Percentiles rank a stretch among this genome's conserved stretches.
Conservation (phyloP, 2,113 vertebrate species). For the Mus pahari region DNA sequence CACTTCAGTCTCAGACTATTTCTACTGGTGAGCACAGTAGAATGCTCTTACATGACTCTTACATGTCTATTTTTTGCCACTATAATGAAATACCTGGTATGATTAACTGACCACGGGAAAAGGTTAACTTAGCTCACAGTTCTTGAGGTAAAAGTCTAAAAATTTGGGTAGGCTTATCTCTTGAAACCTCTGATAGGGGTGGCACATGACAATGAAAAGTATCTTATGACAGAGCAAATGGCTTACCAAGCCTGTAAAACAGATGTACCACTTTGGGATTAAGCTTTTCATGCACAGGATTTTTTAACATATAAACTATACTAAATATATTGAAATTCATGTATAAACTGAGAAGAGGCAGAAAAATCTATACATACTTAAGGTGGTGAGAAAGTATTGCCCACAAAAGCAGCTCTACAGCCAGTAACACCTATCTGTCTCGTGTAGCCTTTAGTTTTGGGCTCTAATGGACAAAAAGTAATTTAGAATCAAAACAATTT, state of each 20-base stretch:
- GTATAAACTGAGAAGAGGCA: background rate
- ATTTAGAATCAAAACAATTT: background rate
- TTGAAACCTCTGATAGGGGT: background rate
- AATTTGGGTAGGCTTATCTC: background rate
- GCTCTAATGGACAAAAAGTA: background rate
- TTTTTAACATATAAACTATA: background rate
- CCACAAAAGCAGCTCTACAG: background rate
- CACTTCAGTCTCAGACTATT: background rate
- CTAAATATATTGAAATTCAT: background rate
- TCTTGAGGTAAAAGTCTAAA: background rate
- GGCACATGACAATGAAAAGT: background rate
- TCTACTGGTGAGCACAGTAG: background rate
- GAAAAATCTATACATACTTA: background rate
- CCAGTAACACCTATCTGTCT: background rate
- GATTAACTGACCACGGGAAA: background rate
- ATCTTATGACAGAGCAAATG: background rate
- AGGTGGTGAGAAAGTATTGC: background rate
- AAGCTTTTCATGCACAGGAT: background rate
- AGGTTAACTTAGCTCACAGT: background rate
- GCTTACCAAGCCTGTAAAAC: background rate
- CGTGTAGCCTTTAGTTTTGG: background rate
- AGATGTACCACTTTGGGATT: rapidly evolving
- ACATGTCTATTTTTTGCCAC: background rate
- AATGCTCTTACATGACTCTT: background rate
- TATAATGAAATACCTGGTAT: background rate